A percentile compares a stretch with the other conserved stretches of the same genome.
These are phyloP conservation scores for Stenolophus ochropezus DNA, from an alignment of 2,888 invertebrate species.

Conservation along the genomic window DNA sequence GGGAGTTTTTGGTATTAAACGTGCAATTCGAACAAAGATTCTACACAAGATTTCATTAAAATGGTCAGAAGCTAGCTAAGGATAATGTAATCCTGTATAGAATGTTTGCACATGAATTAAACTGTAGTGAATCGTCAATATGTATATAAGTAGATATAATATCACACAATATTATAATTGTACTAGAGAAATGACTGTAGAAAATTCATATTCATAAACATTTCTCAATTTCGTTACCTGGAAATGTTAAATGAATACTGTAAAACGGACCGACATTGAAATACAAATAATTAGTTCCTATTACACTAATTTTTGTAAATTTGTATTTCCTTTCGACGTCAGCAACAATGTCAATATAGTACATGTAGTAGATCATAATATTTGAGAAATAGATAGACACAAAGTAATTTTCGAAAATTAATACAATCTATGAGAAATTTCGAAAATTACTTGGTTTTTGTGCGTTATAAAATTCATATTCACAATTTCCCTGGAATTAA, in stretches of 20 bases:
- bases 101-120: conserved; percentile 1
- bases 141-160: conserved; percentile 49
- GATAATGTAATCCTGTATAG: neutral
- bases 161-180: conserved; percentile 55
- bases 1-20: conserved; percentile 10
- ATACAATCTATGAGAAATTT: neutral
- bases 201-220: conserved; percentile 21
- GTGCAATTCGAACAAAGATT: conserved; percentile 17
- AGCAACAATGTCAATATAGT: neutral
- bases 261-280: neutral
- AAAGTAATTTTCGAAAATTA: conserved; percentile 12
- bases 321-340: conserved; percentile 19
- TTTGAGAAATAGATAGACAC: neutral
- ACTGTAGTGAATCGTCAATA: conserved; percentile 39
- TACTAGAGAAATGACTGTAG: conserved; percentile 35
- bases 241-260: conserved; percentile 10
- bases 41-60: neutral
- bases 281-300: conserved; percentile 2
- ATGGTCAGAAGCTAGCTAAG: conserved; percentile 4
- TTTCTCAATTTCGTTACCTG: neutral
- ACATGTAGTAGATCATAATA: neutral
- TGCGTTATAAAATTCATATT: conserved; percentile 24
- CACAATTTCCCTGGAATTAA: conserved; percentile 8
- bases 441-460: neutral
- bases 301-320: conserved; percentile 1